Base-by-base conservation (phyloP, 1,140 invertebrate genomes). In the Drosophila lowei region DNA sequence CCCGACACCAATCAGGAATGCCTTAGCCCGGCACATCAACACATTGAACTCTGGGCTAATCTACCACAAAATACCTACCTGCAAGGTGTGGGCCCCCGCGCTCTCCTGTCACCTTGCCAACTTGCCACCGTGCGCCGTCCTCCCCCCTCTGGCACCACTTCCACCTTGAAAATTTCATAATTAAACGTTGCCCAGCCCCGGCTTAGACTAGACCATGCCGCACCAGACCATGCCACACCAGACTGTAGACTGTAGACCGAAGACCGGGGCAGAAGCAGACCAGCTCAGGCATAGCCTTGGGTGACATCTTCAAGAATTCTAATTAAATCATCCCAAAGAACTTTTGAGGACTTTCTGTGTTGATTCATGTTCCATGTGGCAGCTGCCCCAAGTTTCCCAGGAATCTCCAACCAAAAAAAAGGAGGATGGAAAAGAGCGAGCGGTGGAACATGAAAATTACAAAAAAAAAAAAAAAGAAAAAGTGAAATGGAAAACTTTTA, bases 91-190 rank as follows among this genome's bases (percentile, higher is more conserved):
- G 28, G 0, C 47, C 25, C 16, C 3, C 28, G 28, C 23, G 18
- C 5, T 25, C 23, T 6, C 43, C 54, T 15, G 48, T 49, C 60
- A 57, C 63, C 66, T 57, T 57, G 44, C 61, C 54, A 73, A 65
- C 48, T 59, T 59, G 64, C 47, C 60, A 54, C 48, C 48, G 72
- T 74, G 34, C 30, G 42, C 11, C 25, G 21, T 38, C 34, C 28
- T 8, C 7, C 30, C 30, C 11, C 11, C 11, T 4, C 34, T 38
- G 34, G 30, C 30, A 30, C 18, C 48, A n/a, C 15, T 74, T 68
- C 72, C 81, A 75, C 81, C 81, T 86, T 85, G 72, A 81, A 85
- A 86, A 86, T 86, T 86, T 85, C 81, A 85, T 85, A 85, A 85
- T 85, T 85, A 88, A 85, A 85, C 72, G 61, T 67, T 74, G 72